Conservation (phyloP, 2,888 invertebrate genomes). For the Machimus atricapillus region DNA sequence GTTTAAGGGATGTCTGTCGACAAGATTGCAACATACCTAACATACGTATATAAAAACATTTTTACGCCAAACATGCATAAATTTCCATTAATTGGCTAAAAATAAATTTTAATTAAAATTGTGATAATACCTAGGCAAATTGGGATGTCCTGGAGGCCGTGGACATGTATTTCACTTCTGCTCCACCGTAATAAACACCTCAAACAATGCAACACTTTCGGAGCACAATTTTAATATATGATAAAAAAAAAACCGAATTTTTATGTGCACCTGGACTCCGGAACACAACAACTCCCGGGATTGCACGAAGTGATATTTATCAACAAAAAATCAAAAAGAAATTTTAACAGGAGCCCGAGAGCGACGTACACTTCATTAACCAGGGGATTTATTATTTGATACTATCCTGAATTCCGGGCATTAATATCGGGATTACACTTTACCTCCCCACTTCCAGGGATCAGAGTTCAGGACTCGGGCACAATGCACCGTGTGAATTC, state of each 20-base stretch:
- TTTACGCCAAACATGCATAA: background rate
- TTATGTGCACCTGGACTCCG: background rate
- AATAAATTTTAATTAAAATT: background rate
- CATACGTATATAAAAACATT: background rate
- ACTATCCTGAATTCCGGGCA: background rate
- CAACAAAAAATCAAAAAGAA: background rate
- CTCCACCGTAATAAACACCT: background rate
- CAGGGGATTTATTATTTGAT: background rate
- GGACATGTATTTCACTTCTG: background rate
- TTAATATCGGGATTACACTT: background rate
- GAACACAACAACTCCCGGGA: background rate
- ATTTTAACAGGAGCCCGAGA: background rate
- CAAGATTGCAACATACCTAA: background rate
- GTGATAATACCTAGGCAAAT: background rate
- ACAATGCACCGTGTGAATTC: background rate
- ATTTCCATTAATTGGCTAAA: background rate
- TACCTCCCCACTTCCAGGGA: background rate
- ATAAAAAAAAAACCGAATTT: background rate
- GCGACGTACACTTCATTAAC: background rate
- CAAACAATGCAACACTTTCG: background rate
- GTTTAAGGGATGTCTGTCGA: background rate
- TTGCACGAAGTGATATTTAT: background rate
- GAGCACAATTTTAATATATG: background rate
- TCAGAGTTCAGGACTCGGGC: background rate
- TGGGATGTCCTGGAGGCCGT: background rate